Base-by-base conservation (phyloP, 2,797 vertebrate species). In the Dromococcyx pavoninus region DNA sequence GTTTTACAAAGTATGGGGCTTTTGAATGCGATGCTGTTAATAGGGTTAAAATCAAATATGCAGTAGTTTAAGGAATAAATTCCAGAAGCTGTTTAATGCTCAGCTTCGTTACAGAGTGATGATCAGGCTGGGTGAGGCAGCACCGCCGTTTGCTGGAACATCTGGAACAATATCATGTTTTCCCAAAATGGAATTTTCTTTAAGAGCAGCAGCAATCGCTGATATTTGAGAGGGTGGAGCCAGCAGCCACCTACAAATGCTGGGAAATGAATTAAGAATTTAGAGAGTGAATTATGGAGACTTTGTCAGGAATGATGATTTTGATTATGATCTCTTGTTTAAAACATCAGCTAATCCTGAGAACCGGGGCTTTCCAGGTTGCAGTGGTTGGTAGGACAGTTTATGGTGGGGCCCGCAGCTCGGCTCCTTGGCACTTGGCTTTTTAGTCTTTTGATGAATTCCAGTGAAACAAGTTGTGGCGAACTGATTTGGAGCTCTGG, bases 401-500 rank as follows among this genome's bases (percentile, higher is more conserved):
- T 81, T 37, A 17, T 2, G 22, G 60, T 4, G 35, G 77, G 64
- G 71, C 91, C 86, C 65, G 77, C 7, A 89, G 70, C 86, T 76
- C 1, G 0, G 50, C 69, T 94, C 92, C 92, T 82, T 95, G 94
- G 96, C 95, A 65, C 75, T 83, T 82, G 90, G 71, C 69, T 95
- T 92, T 54, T 91, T 9, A 27, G 87, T 69, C 96, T 94, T 91
- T 83, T 30, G 69, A 93, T 93, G 85, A 94, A 91, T 95, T 97
- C 95, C 96, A 95, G 88, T 86, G 91, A 97, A 94, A 97, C 97
- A 97, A 95, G 97, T 97, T 76, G 64, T 95, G 96, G 97, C 97
- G 84, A 97, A 96, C 93, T 94, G 60, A 30, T 94, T 60, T 89
- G 25, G 80, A 79, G 92, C 88, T 95, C 77, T 86, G 83, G 85